Base-by-base conservation (phyloP, 2,888 invertebrate genomes). In the Ochropleura plecta region DNA sequence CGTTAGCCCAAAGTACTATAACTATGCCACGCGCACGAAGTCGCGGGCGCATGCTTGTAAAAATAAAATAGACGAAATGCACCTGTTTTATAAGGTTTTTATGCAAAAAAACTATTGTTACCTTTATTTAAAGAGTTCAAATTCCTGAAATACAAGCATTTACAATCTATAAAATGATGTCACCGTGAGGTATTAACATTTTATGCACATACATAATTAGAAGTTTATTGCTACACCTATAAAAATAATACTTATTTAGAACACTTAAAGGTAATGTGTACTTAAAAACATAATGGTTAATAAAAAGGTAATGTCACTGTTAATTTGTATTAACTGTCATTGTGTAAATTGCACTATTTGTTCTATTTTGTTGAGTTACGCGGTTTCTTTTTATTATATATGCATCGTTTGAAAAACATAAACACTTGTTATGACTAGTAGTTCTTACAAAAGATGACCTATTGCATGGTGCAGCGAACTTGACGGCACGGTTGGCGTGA, bases 311-410 rank as follows among this genome's bases (percentile, higher is more conserved):
- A 12, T 18, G 18, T 40, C 12, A 18, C 10, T 63, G 30, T 40
- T 44, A 10, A 7, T 46, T 76, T 49, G 49, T 30, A 67, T 40
- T 66, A 49, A 10, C 42, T 40, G 20, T 9, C 18, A 18, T 59
- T 49, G 14, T 46, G 20, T 74, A 16, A 48, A 53, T 0, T 70
- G 51, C 30, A 40, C 16, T 44, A 30, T 62, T 53, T 68, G 44
- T 76, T 51, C 57, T 44, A 49, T n/a, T 57, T 44, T 57, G 49
- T 68, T 78, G 9, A 53, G 9, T 14, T 42, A n/a, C 20, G 12
- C 10, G 14, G n/a, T 66, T 44, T 18, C 30, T 0, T 49, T 75
- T 66, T n/a, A 16, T 30, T 18, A 10, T 20, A 40, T 65, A 46
- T 46, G 14, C 18, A 18, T 69, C 18, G n/a, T 57, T 12, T 40